Conservation (phyloP, 2,113 vertebrate genomes). For the Myotis brandtii region DNA sequence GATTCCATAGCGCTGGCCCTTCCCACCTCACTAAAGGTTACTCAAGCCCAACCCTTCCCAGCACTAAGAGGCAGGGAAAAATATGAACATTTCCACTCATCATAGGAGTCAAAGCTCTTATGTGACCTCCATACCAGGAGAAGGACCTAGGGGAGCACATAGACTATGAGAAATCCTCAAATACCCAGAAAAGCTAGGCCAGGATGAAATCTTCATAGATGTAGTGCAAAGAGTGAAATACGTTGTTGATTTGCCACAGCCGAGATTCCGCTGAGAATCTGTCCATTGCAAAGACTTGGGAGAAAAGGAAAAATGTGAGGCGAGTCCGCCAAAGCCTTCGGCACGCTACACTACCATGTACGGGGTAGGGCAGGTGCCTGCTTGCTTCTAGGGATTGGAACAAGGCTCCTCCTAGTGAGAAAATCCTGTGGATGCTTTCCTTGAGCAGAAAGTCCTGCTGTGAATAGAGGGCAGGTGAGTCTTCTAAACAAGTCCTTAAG, state of each 20-base stretch:
- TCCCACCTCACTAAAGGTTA: background rate
- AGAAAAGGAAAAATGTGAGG: background rate
- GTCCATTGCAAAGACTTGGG: background rate
- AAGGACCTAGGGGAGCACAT: background rate
- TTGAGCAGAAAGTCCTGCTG: background rate
- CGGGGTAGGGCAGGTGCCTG: rapidly evolving
- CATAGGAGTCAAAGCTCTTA: background rate
- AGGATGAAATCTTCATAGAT: background rate
- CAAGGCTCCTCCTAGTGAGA: background rate
- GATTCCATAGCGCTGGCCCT: background rate
- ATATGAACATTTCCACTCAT: background rate
- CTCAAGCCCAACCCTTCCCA: background rate
- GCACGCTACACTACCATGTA: rapidly evolving
- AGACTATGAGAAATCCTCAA: background rate
- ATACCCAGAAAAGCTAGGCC: background rate
- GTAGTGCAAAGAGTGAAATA: background rate
- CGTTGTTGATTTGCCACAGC: background rate
- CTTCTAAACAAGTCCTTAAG: background rate
- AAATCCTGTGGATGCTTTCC: background rate
- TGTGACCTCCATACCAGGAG: background rate
- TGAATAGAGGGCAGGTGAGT: background rate
- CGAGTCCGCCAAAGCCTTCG: background rate
- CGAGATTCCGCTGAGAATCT: background rate
- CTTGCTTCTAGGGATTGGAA: background rate
- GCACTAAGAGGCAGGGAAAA: background rate